Conservation (phyloP, 2,888 invertebrate species). For the Harmothoe impar region DNA sequence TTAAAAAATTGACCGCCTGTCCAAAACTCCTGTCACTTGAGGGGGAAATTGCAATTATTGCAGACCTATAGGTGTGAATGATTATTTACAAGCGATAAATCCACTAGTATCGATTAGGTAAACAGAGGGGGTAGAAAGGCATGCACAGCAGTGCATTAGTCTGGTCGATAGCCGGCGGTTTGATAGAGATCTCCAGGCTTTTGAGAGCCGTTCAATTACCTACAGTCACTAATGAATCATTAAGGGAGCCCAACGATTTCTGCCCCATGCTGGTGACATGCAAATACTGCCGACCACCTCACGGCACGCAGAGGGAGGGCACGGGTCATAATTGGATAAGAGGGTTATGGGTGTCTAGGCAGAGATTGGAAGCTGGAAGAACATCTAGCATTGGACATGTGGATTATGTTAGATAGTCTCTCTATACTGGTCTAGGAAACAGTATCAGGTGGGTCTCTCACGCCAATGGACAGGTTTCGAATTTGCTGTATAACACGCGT, state of each 20-base stretch:
- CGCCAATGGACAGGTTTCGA: not conserved
- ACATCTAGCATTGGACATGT: not conserved
- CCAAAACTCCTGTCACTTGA: not conserved
- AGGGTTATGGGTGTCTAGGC: not conserved
- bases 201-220: conserved; percentile 8
- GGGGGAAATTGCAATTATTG: not conserved
- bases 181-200: not conserved
- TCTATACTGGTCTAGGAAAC: not conserved
- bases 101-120: not conserved
- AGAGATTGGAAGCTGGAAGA: not conserved
- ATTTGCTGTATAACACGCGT: too few species aligned
- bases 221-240: not conserved
- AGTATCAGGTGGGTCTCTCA: not conserved
- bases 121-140: not conserved
- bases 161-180: not conserved
- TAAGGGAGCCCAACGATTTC: not conserved
- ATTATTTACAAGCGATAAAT: conserved; percentile 13
- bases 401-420: not conserved
- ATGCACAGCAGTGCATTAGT: not conserved
- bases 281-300: not conserved
- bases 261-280: not conserved
- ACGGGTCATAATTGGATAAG: not conserved
- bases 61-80: conserved; percentile 3
- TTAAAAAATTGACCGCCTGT: not conserved
- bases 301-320: not conserved